Base-by-base conservation (phyloP, 2,888 invertebrate species). In the Athripsodes cinereus region DNA sequence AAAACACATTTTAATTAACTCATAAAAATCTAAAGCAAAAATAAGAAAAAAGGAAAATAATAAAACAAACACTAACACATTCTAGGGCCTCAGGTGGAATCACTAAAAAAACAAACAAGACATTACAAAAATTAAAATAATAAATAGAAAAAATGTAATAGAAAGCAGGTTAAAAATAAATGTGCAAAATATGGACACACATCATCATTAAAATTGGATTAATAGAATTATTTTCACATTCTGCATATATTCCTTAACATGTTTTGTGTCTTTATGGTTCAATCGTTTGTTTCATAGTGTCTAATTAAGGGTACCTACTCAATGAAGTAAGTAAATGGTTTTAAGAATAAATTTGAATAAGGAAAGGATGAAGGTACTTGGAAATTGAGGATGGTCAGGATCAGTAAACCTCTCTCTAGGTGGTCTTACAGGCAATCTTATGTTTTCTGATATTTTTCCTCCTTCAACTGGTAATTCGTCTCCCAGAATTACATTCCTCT, bases 381-480 rank as follows among this genome's bases (percentile, higher is more conserved):
- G 16, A 8, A 20, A n/a, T 22, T 48, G 5, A 18, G 22, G 22
- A 21, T 50, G n/a, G 11, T 52, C 40, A 1, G 47, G 57, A 22
- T 40, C 48, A 2, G 52, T 46, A 46, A 46, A 56, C 10, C 26
- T 52, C 40, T 55, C 55, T 20, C 44, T 34, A 1, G 52, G 52
- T 18, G 22, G 46, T 2, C n/a, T n/a, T 11, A 22, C 18, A 11
- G 52, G 10, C 19, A 50, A 1, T 19, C 21, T 20, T n/a, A 59
- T 13, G 26, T 59, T 56, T 26, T 26, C n/a, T 18, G 59, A 59
- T 22, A 59, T 19, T 22, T 50, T 56, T 13, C 50, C 53, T 6
- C 56, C 50, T 16, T 53, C 31, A 10, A 56, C 18, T 1, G 53
- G 59, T 1, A 59, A 10, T 8, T 21, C 22, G 19, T 59, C 53